Conservation (phyloP, 2,888 invertebrate genomes). For the Balanococcus diminutus region DNA sequence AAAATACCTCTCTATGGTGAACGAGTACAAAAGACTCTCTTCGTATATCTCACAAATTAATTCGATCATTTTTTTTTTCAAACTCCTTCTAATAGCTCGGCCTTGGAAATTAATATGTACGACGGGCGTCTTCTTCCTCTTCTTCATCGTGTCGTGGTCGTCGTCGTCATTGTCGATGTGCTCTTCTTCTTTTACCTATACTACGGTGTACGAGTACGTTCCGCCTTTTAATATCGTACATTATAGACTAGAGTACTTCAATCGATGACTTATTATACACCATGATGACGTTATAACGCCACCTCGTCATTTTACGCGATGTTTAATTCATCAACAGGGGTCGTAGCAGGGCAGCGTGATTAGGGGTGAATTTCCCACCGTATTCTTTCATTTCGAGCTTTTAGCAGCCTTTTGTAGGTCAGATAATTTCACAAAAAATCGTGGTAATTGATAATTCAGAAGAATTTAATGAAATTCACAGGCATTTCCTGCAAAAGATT, state of each 20-base stretch:
- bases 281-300: not conserved
- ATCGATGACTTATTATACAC: slow-evolving; percentile 3
- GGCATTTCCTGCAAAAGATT: too few species aligned
- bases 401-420: too few species aligned
- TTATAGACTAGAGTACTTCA: not conserved
- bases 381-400: too few species aligned
- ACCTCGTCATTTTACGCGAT: not conserved
- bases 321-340: not conserved
- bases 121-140: not conserved
- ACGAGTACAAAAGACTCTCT: too few species aligned
- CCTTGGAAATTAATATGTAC: slow-evolving; percentile 43
- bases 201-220: not conserved
- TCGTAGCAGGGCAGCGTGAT: not conserved
- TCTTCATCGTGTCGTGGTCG: not conserved
- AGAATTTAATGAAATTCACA: too few species aligned
- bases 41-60: slow-evolving; percentile 14
- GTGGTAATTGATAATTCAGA: too few species aligned
- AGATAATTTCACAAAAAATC: too few species aligned
- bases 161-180: not conserved
- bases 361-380: not conserved
- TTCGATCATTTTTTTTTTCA: slow-evolving; percentile 18
- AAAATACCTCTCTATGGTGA: not conserved
- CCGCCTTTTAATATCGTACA: not conserved
- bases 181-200: not conserved
- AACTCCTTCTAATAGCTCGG: not conserved